Evolutionary conservation across 2,888 invertebrate species (phyloP).

Genomic region (Pharmacophagus antenor): DNA sequence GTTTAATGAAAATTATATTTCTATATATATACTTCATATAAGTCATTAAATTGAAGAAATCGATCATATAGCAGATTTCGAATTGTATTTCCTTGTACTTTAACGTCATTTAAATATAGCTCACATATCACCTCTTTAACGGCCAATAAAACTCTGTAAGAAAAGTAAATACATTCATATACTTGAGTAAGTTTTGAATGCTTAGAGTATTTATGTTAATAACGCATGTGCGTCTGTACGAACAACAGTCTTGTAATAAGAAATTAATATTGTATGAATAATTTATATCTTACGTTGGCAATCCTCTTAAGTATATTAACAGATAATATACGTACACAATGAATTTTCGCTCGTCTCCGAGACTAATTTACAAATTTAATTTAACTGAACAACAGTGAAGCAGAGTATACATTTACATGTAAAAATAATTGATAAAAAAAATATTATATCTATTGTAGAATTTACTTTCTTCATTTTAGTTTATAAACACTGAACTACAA

Average conservation of each 20-base stretch:
- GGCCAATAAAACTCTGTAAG: not conserved
- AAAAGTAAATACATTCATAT: not conserved
- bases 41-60: no score
- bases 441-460: no score
- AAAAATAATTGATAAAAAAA: no score
- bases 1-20: no score
- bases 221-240: not conserved
- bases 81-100: not conserved
- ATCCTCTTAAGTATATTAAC: constrained; percentile 1
- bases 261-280: not conserved
- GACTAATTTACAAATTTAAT: not conserved
- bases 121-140: not conserved
- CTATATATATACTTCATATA: no score
- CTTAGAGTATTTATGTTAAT: constrained; percentile 1
- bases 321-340: not conserved
- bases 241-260: constrained; percentile 1
- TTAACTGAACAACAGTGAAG: not conserved
- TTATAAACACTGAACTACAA: no score
- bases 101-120: not conserved
- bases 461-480: no score
- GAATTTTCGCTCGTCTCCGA: not conserved
- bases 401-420: not conserved
- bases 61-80: no score
- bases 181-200: not conserved
- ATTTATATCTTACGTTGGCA: not conserved